Base-by-base conservation (phyloP, 2,888 invertebrate genomes). In the Cerastoderma edule region DNA sequence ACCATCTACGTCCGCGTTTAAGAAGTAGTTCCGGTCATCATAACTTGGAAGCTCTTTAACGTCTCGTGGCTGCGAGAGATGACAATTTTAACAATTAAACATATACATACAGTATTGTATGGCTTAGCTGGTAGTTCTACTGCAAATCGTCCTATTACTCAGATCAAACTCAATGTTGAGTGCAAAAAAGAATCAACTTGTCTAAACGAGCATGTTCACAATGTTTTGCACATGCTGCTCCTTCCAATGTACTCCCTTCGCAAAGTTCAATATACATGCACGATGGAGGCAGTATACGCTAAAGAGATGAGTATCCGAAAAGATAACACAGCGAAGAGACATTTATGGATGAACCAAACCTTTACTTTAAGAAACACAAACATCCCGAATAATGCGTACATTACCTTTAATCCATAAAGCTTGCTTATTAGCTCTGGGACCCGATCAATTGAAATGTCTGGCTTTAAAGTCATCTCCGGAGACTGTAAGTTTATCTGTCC, bases 1-100 rank as follows among this genome's bases (percentile, higher is more conserved):
- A 33, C 75, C 67, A 0, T 53, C 53, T 6, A 70, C 72, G 16
- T 94, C 94, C 13, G 94, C 94, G 78, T 95, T 95, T 24, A 96
- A 93, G 88, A 94, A 95, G 92, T 95, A 96, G 93, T 96, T 97
- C 90, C 94, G 95, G 90, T 97, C 96, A 86, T 96, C 96, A 88
- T 96, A 97, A 0, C 95, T 95, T 76, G 95, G 95, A 3, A 96
- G 93, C 87, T 95, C 95, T 0, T 91, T 93, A 28, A 96, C 70
- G 2, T 54, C 48, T 16, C 46, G 28, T 0, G 68, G 65, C 80
- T 80, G 39, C 10, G 63, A 5, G 50, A 19, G 39, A 35, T 53
- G 53, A 16, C 6, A 16, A 8, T 53, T 53, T 16, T n/a, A n/a
- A 19, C n/a, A 13, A 44, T 13, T 13, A 44, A 10, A 19, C 19